Conservation (phyloP, 2,888 invertebrate species). For the Choreutis nemorana region DNA sequence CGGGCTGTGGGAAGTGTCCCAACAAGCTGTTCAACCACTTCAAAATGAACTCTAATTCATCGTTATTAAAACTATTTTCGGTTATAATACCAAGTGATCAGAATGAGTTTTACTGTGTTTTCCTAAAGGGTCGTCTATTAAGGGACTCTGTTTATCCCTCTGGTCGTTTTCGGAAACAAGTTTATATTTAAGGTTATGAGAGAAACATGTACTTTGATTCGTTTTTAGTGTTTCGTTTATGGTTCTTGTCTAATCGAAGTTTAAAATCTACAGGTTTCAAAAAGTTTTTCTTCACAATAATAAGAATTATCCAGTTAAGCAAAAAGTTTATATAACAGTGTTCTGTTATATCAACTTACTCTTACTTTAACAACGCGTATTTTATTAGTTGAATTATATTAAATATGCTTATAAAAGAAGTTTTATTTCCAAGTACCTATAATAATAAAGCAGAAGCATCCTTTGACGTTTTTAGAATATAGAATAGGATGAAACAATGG, state of each 20-base stretch:
- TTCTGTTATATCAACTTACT: too few relatives aligned
- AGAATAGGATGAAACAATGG: too few relatives aligned
- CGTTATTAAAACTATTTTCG: conserved; percentile 20
- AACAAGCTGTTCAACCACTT: conserved; percentile 15
- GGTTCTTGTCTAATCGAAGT: conserved; percentile 5
- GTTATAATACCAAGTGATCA: conserved; percentile 15
- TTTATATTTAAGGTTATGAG: conserved; percentile 25
- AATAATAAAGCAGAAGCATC: too few relatives aligned
- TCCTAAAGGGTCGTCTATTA: conserved; percentile 34
- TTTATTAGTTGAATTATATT: too few relatives aligned
- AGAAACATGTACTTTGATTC: conserved; percentile 14
- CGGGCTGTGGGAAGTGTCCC: conserved; percentile 27
- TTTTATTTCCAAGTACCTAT: too few relatives aligned
- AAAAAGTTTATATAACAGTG: too few relatives aligned
- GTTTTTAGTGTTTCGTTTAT: conserved; percentile 11
- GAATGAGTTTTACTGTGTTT: conserved; percentile 36
- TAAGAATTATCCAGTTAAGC: too few relatives aligned
- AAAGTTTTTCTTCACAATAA: too few relatives aligned
- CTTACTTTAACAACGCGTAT: too few relatives aligned
- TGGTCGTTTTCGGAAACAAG: conserved; percentile 21
- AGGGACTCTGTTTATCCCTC: conserved; percentile 30
- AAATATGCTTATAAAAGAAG: too few relatives aligned
- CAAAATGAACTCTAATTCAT: conserved; percentile 27
- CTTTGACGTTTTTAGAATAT: too few relatives aligned
- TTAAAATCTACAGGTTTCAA: conserved; percentile 14